phyloP scores from a whole-genome alignment of 2,888 invertebrate genomes.

The Agonopterix heracliana region DNA sequence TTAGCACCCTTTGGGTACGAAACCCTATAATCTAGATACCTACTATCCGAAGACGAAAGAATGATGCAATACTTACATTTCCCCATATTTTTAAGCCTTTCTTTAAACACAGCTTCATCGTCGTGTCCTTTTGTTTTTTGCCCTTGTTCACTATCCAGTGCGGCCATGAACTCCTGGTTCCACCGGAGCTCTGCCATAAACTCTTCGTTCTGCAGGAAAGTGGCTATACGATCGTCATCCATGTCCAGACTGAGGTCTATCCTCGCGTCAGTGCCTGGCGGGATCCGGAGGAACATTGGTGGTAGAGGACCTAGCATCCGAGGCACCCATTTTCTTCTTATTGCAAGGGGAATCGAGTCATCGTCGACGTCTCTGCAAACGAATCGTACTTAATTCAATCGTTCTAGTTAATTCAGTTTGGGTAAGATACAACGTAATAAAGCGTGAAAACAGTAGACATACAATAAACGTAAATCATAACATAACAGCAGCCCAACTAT shows the following conservation, averaged over 20 bases:
- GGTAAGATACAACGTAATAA: too few relatives aligned
- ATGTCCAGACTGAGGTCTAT: conserved; percentile 76
- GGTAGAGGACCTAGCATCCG: conserved; percentile 86
- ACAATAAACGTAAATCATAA: too few relatives aligned
- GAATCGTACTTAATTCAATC: too few relatives aligned
- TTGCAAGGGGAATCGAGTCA: conserved; percentile 59
- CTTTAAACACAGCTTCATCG: conserved; percentile 85
- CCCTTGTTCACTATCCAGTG: conserved; percentile 84
- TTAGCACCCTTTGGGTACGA: too few relatives aligned
- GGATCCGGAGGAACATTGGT: conserved; percentile 84
- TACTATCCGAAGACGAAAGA: background rate
- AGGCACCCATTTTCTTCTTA: conserved; percentile 83
- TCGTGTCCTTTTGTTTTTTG: conserved; percentile 68
- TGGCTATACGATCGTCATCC: conserved; percentile 91
- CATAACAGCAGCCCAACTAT: too few relatives aligned
- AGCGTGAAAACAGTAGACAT: too few relatives aligned
- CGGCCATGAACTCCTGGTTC: conserved; percentile 91
- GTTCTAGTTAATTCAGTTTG: too few relatives aligned
- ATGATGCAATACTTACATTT: conserved; percentile 73
- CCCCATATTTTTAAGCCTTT: conserved; percentile 88
- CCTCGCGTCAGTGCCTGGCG: conserved; percentile 63
- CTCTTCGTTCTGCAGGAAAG: conserved; percentile 92
- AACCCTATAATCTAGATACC: too few relatives aligned
- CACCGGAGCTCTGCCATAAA: conserved; percentile 90
- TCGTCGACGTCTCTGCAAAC: conserved; percentile 54